Evolutionary conservation across 2,888 invertebrate species (phyloP).

Genomic region (Diloba caeruleocephala): DNA sequence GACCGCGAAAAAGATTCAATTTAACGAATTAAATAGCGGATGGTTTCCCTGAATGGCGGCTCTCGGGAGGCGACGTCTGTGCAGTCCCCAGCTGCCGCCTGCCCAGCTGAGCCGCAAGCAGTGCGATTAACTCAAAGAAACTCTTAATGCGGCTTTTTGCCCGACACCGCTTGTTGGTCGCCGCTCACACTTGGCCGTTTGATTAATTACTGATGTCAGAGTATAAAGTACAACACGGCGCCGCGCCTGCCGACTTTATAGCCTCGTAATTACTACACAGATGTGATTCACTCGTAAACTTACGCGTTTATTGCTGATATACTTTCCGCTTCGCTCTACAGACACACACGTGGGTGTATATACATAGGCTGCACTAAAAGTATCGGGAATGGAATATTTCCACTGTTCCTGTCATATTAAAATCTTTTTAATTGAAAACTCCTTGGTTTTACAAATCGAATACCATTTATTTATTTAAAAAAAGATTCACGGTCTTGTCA

Average conservation of each 20-base stretch:
- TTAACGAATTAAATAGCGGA: not conserved
- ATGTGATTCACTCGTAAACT: conserved; percentile 4
- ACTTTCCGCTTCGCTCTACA: not conserved
- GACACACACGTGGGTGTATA: too few relatives aligned
- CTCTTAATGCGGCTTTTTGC: conserved; percentile 6
- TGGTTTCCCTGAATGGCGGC: conserved; percentile 5
- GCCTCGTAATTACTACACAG: conserved; percentile 10
- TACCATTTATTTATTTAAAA: too few relatives aligned
- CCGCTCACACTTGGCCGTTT: conserved; percentile 4
- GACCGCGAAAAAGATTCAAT: not conserved
- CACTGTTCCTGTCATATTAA: too few relatives aligned
- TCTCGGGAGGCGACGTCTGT: too few relatives aligned
- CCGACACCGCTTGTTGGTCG: not conserved
- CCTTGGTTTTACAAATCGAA: too few relatives aligned
- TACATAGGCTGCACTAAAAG: too few relatives aligned
- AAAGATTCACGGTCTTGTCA: too few relatives aligned
- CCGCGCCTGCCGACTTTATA: not conserved
- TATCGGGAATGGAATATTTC: too few relatives aligned
- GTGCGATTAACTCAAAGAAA: conserved; percentile 30
- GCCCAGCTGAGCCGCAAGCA: conserved; percentile 6
- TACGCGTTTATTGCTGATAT: not conserved
- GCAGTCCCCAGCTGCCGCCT: not conserved
- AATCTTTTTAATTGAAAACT: too few relatives aligned
- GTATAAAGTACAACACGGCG: not conserved
- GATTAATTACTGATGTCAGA: conserved; percentile 11